Evolutionary conservation across 2,888 invertebrate genomes (phyloP), one percentile per base, ranked within the genome.

Genomic region (Geotrupes spiniger): DNA sequence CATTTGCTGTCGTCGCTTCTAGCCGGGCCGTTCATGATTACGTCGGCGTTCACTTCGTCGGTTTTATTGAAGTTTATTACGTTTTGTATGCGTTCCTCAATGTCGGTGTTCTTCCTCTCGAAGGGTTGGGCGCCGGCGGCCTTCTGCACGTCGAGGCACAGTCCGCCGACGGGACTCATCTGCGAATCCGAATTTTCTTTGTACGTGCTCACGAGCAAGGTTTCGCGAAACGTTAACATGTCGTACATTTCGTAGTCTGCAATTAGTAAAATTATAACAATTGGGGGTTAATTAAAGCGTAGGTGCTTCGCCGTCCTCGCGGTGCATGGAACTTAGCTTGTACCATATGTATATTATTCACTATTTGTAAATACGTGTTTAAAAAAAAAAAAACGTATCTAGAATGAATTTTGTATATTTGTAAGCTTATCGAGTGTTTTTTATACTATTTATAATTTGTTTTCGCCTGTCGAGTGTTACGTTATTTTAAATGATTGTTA

Each of bases 191-290:
- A 26, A 0, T 29, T 12, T 1, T 17, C 27, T 57, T 78, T 75
- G 5, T 77, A 72, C 56, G 76, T 77, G 61, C 79, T 78, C 41
- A 82, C 71, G 39, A 81, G 60, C 36, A 82, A 63, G 3, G 75
- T 74, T 69, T 82, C 81, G 15, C 74, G 73, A 62, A 81, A 82
- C 58, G 77, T 74, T 57, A 82, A 56, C 53, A 76, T 67, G 54
- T 74, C 65, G 58, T 77, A 78, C 21, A 77, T 55, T 25, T 67
- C 63, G 31, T 76, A 73, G 62, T 79, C 81, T 81, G 58, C 42
- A 69, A 55, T 15, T 15, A 4, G 3, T 10, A 29, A 29, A 26
- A 26, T n/a, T 6, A 6, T 6, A 26, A 26, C 27, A n/a, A n/a
- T 6, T 26, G 12, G 31, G n/a, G 3, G n/a, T 10, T 29, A 33